Evolutionary conservation across 1,140 invertebrate genomes (phyloP), one percentile per base, ranked within the genome.

Genomic region (Cotesia vestalis): DNA sequence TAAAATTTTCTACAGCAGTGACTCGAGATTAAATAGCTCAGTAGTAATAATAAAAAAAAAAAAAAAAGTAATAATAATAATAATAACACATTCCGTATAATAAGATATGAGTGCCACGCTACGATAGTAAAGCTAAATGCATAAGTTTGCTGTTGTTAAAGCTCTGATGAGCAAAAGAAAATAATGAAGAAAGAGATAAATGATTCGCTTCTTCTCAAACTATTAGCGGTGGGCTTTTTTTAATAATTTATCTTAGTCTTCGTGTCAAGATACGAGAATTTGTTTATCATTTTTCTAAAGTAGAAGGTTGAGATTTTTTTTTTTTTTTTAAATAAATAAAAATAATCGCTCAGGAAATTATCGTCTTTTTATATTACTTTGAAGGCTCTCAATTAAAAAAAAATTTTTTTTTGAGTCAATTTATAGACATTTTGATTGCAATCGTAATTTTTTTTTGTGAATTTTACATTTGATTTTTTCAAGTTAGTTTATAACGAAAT

Each of bases 131-230:
- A 8, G 55, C 36, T 55, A 17, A 59, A 57, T 59, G 36, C 35
- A 69, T 59, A 20, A 12, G 35, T 11, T 38, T n/a, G 63, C 40
- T 35, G 59, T 55, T 60, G 73, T 74, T 61, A 75, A 66, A 70
- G 36, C 69, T 71, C 69, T 46, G 40, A 46, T 46, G 40, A 46
- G 40, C 6, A 9, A 74, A 77, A 73, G 77, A 78, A 79, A 81
- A 79, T 79, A 80, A 80, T 78, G 77, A 73, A 80, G 71, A 75
- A 27, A 73, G 72, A 81, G 80, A 83, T 78, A 79, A 83, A 83
- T 78, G 76, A 73, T 73, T 75, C 34, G 38, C 76, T 62, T 69
- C 59, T 55, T 69, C 60, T 46, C 6, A 46, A 46, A 69, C 12
- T 72, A 69, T 71, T 40, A 67, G 69, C 72, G 75, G 74, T 8